Percentiles rank a stretch among this genome's conserved stretches.
Conservation (phyloP, 1,140 invertebrate species). For the Diorhabda sublineata region DNA sequence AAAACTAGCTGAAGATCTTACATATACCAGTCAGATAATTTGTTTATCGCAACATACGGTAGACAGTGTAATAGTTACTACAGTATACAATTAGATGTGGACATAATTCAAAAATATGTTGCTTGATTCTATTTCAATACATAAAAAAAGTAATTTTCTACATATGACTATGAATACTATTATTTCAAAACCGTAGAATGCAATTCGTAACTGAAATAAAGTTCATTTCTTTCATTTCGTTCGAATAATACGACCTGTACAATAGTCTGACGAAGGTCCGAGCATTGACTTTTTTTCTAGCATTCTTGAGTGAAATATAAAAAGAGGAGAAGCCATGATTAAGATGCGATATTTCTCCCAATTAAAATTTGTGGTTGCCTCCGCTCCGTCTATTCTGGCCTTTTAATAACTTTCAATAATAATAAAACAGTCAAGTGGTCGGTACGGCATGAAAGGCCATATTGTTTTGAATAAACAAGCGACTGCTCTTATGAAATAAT, state of each 20-base stretch:
- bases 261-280: background rate
- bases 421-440: constrained; percentile 35
- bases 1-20: too few species aligned
- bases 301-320: constrained; percentile 7
- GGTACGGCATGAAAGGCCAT: constrained; percentile 33
- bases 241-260: background rate
- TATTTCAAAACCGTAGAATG: too few species aligned
- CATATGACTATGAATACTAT: too few species aligned
- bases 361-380: constrained; percentile 33
- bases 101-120: too few species aligned
- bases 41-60: too few species aligned
- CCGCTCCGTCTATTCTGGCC: constrained; percentile 17
- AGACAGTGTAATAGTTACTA: too few species aligned
- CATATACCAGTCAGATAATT: too few species aligned
- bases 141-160: too few species aligned
- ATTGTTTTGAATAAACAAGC: constrained; percentile 36
- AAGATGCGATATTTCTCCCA: constrained; percentile 33
- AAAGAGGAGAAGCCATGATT: constrained; percentile 10
- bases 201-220: too few species aligned
- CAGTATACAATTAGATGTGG: too few species aligned
- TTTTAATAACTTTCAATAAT: constrained; percentile 26
- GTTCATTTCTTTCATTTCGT: too few species aligned
- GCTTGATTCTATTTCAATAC: too few species aligned
- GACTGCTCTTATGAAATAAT: constrained; percentile 37
- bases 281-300: background rate